phyloP scores from a whole-genome alignment of 1,140 invertebrate genomes.

The Leptoteleia sp. region DNA sequence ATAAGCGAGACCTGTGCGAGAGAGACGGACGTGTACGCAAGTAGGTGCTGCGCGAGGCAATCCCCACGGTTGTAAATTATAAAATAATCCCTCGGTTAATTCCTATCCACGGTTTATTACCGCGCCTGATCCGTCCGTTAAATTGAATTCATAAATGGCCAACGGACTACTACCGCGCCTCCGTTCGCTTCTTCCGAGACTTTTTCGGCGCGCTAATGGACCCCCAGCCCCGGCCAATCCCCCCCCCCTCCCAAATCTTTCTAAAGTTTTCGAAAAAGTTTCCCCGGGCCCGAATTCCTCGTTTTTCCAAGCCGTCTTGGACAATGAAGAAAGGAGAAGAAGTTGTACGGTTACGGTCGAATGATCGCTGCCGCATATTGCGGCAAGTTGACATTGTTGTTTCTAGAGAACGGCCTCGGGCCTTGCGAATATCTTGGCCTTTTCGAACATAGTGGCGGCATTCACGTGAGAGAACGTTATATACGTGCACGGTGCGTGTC shows the following conservation, averaged over 20 bases:
- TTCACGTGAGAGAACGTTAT: constrained; percentile 60
- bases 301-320: no score
- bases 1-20: constrained; percentile 69
- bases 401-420: constrained; percentile 75
- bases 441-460: constrained; percentile 37
- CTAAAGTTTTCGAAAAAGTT: no score
- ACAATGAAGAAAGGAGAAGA: constrained; percentile 13
- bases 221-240: no score
- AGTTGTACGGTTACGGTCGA: constrained; percentile 33
- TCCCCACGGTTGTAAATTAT: constrained; percentile 77
- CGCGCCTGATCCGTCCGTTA: constrained; percentile 74
- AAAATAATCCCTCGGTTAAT: constrained; percentile 79
- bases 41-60: constrained; percentile 69
- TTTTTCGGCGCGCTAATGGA: constrained; percentile 20
- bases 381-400: constrained; percentile 80
- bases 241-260: no score
- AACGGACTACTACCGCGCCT: constrained; percentile 56
- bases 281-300: no score
- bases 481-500: constrained; percentile 59
- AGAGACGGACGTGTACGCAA: constrained; percentile 47
- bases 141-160: constrained; percentile 77
- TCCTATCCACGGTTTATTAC: constrained; percentile 77
- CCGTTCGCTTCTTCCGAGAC: constrained; percentile 17
- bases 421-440: constrained; percentile 76
- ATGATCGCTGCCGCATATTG: constrained; percentile 71